A percentile compares a stretch with the other conserved stretches of the same genome.
Evolutionary conservation across 2,113 vertebrate species (phyloP).

Genomic region (Corapipo altera): DNA sequence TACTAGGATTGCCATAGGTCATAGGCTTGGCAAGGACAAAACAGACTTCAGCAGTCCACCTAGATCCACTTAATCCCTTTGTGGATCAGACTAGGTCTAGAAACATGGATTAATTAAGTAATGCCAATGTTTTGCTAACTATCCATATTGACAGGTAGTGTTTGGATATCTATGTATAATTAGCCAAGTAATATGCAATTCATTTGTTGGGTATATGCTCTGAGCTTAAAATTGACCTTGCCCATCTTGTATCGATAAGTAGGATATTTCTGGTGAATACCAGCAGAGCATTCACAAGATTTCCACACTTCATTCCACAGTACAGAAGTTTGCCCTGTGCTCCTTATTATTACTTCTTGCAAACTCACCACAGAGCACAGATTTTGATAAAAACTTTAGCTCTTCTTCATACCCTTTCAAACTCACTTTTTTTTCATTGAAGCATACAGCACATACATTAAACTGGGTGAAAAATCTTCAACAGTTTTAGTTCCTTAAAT

Average conservation of each 20-base stretch:
- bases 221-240: not conserved
- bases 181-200: not conserved
- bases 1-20: not conserved
- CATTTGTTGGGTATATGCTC: not conserved
- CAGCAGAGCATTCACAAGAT: not conserved
- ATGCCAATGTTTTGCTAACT: not conserved
- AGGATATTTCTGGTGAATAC: not conserved
- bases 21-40: not conserved
- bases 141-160: not conserved
- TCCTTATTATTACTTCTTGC: not conserved
- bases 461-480: not conserved
- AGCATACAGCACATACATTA: accelerated
- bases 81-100: not conserved
- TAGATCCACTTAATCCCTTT: not conserved
- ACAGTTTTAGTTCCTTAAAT: not conserved
- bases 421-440: not conserved
- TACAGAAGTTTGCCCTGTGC: not conserved
- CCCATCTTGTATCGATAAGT: not conserved
- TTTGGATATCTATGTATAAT: not conserved
- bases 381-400: not conserved
- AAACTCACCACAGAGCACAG: not conserved
- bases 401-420: not conserved
- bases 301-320: not conserved
- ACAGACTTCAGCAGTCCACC: not conserved
- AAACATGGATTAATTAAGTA: not conserved